Percentiles rank a stretch among this genome's conserved stretches.
These are phyloP conservation scores for Cyrtorhinus lividipennis DNA, from an alignment of 1,140 invertebrate species.

Conservation along the genomic window DNA sequence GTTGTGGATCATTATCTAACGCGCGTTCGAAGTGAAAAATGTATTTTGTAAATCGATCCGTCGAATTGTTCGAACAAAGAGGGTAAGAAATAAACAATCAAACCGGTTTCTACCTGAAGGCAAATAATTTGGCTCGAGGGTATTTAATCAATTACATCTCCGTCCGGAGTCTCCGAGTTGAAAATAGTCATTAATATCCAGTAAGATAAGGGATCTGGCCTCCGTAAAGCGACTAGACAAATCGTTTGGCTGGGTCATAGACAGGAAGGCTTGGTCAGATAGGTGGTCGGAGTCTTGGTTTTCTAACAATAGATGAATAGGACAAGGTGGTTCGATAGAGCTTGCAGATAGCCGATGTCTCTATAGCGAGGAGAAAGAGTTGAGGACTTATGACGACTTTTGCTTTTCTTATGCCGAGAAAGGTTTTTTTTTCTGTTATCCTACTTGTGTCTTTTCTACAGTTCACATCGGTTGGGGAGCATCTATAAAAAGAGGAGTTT, in stretches of 20 bases:
- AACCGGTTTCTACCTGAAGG: constrained; percentile 6
- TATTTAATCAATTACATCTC: constrained; percentile 9
- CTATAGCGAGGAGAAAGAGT: not conserved
- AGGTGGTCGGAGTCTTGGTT: not conserved
- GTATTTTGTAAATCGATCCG: too few relatives aligned
- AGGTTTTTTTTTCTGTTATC: too few relatives aligned
- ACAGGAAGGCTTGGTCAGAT: constrained; percentile 3
- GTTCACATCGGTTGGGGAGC: too few relatives aligned
- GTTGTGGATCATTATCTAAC: too few relatives aligned
- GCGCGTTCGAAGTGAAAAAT: too few relatives aligned
- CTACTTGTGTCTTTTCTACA: too few relatives aligned
- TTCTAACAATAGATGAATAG: constrained; percentile 7
- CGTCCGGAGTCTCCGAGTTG: not conserved
- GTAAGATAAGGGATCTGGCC: constrained; percentile 1
- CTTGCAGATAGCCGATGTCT: constrained; percentile 3
- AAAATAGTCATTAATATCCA: constrained; percentile 7
- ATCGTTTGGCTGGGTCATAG: not conserved
- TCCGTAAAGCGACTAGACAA: not conserved
- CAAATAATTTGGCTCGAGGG: constrained; percentile 3
- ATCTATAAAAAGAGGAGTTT: too few relatives aligned
- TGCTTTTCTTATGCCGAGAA: too few relatives aligned
- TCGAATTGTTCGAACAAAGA: too few relatives aligned
- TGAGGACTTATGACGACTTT: not conserved
- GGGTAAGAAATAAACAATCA: constrained; percentile 9
- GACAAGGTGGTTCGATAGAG: not conserved